Base-by-base conservation (phyloP, 2,888 invertebrate genomes). In the Yponomeuta cagnagella region DNA sequence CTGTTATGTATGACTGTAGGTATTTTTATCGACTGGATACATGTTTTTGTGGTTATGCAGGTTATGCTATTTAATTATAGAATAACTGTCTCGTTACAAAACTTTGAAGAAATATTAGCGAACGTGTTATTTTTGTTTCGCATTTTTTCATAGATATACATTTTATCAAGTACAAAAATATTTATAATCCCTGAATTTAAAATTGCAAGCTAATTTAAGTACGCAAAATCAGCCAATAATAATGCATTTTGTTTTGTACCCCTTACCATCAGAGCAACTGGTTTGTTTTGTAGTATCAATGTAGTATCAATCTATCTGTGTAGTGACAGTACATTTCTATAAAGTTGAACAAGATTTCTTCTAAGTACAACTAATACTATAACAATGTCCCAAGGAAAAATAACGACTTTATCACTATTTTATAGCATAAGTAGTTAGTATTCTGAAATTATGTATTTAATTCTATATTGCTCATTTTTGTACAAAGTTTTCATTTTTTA, bases 391-490 rank as follows among this genome's bases (percentile, higher is more conserved):
- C 78, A 77, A 87, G 83, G 85, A 85, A 88, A 87, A 87, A 83
- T 84, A 88, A 88, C 85, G 82, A 85, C 79, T 81, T 77, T 86
- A 84, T 74, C 71, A 67, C 73, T 73, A 75, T 73, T 73, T 72
- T 72, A 75, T 82, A 82, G 75, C 23, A 68, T 68, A 43, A 43
- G 43, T 43, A 70, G 63, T 37, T 23, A 63, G n/a, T 83, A 83
- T 82, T 86, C 15, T 84, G 79, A 87, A 88, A 83, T 86, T 83
- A 85, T 58, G 52, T 58, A 58, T 58, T 58, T 58, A 58, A 58
- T 85, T 83, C 89, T 91, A 92, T 92, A 92, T 92, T 92, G 92
- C 92, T 92, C 85, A 84, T 89, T 82, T 91, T 92, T 92, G 92
- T 92, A 92, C 92, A 91, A 90, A 89, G 90, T 90, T 92, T 87